Percentiles rank a stretch among this genome's conserved stretches.
phyloP scores from a whole-genome alignment of 2,797 vertebrate genomes.

The Pipistrellus nathusii region DNA sequence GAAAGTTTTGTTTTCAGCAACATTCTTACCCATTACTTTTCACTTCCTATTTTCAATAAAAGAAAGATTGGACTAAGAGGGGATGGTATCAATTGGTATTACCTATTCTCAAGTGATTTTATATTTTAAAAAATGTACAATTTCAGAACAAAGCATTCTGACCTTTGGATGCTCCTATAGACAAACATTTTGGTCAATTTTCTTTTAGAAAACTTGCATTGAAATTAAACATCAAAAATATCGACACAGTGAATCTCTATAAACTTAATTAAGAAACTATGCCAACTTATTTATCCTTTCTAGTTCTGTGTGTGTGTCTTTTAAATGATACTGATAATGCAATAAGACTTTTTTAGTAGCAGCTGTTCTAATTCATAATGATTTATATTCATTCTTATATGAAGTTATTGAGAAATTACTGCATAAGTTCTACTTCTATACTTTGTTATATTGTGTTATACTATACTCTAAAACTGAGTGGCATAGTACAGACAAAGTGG shows the following conservation, averaged over 20 bases:
- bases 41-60: slow-evolving; percentile 8
- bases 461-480: background rate
- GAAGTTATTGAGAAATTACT: background rate
- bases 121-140: background rate
- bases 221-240: background rate
- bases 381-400: background rate
- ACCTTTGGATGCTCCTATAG: background rate
- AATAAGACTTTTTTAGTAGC: slow-evolving; percentile 1
- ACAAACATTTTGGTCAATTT: background rate
- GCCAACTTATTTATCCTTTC: background rate
- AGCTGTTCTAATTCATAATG: background rate
- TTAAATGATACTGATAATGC: background rate
- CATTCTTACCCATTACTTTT: background rate
- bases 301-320: background rate
- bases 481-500: background rate
- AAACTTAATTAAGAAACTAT: background rate
- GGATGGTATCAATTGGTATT: background rate
- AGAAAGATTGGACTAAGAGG: background rate
- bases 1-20: background rate
- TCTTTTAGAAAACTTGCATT: slow-evolving; percentile 8
- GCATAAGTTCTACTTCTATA: background rate
- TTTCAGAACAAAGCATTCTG: background rate
- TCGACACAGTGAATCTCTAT: background rate
- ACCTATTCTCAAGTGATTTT: background rate
- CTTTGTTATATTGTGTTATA: background rate